Evolutionary conservation across 2,797 vertebrate genomes (phyloP).

Genomic region (Mastacembelus armatus): DNA sequence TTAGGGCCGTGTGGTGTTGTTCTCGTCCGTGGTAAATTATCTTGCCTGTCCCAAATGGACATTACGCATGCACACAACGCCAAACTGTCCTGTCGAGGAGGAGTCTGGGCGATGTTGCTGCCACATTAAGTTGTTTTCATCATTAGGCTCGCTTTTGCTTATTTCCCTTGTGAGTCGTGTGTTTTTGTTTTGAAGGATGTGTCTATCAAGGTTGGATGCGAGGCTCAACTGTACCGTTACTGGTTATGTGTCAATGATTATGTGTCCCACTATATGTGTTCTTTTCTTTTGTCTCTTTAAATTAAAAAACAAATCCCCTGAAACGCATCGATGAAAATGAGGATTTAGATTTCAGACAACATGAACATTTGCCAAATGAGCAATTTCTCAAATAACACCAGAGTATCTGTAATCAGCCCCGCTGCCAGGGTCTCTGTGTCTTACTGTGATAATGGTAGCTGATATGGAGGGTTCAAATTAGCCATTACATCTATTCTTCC

Average conservation of each 20-base stretch:
- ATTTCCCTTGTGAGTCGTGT: slow-evolving; percentile 81
- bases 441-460: slow-evolving; percentile 72
- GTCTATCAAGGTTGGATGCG: slow-evolving; percentile 74
- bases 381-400: slow-evolving; percentile 69
- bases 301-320: slow-evolving; percentile 79
- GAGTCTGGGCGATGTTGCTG: slow-evolving; percentile 71
- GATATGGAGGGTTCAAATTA: slow-evolving; percentile 60
- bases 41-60: slow-evolving; percentile 76
- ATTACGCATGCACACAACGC: slow-evolving; percentile 65
- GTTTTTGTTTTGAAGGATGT: slow-evolving; percentile 77
- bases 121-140: slow-evolving; percentile 81
- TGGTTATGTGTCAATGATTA: slow-evolving; percentile 70
- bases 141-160: slow-evolving; percentile 79
- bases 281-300: slow-evolving; percentile 72
- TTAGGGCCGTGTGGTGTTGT: slow-evolving; percentile 67
- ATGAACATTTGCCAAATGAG: slow-evolving; percentile 75
- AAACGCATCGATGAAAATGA: slow-evolving; percentile 72
- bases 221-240: slow-evolving; percentile 70
- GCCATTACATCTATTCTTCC: slow-evolving; percentile 45
- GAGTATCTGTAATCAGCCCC: slow-evolving; percentile 64
- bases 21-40: slow-evolving; percentile 69
- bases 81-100: slow-evolving; percentile 73
- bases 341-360: slow-evolving; percentile 70
- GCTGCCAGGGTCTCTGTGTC: slow-evolving; percentile 69
- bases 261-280: slow-evolving; percentile 66